Base-by-base conservation (phyloP, 53 echinoderm and acorn worm genomes). In the Apostichopus leukothele region DNA sequence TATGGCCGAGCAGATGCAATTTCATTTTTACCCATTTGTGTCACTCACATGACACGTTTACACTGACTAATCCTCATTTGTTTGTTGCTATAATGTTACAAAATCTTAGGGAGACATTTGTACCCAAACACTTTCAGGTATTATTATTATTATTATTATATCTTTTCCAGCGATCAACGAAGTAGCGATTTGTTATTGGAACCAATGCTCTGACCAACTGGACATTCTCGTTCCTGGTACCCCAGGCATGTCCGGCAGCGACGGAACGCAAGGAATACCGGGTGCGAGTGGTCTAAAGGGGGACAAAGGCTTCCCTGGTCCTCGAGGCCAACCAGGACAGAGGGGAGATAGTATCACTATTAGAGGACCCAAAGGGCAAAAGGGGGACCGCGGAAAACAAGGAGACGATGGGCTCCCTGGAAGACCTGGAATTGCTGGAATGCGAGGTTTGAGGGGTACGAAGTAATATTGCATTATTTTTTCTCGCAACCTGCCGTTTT, bases 271-370 rank as follows among this genome's bases (percentile, higher is more conserved):
- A 8, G 81, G 81, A 18, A 55, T 18, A 1, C 54, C 81, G 1
- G 81, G 81, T 59, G 81, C 55, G 23, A 22, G 5, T 9, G 81
- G 81, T 19, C 81, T 60, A 14, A 81, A 81, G 25, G 81, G 81
- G 10, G 81, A 81, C 81, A 81, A 81, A 54, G 81, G 81, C 22
- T 81, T 81, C 60, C 14, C 16, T 11, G 81, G 60, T 3, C 7
- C 54, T 54, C 81, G 57, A 55, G 81, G 81, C 4, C 20, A 22
- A 8, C 81, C 60, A 5, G 81, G 81, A 5, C 13, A 55, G 81
- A 22, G 22, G 14, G 81, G 81, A 16, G 81, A 19, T 54, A 9
- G 16, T 5, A 71, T 0, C 71, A 13, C 13, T 19, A 6, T 16
- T n/a, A 71, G 6, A 71, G 71, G 71, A n/a, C 14, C 6, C 18